Evolutionary conservation across 1,140 invertebrate species (phyloP), one percentile per base, ranked within the genome.

Genomic region (Meloidogyne hapla): DNA sequence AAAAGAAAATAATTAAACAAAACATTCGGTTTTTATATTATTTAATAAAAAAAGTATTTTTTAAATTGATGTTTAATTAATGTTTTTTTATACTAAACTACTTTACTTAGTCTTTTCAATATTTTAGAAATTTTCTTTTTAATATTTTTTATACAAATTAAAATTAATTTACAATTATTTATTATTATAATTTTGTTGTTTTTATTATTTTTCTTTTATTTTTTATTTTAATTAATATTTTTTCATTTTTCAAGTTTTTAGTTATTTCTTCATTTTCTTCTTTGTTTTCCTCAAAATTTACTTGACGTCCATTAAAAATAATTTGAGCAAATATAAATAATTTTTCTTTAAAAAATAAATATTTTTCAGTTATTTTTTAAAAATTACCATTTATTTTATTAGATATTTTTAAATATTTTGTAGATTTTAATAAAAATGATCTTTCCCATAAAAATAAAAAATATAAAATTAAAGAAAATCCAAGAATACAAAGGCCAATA

Each of bases 401-500:
- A 23, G 62, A 26, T 45, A 9, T 61, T 33, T 33, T 63, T 18
- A 21, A 42, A 26, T 69, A 78, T 18, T 23, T 33, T 61, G 42
- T 10, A 28, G 48, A 78, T 4, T 45, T 40, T 25, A 26, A 33
- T 25, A 73, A 40, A 23, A 18, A 25, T 10, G 76, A 21, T 25
- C 38, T 74, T 56, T 75, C 64, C 63, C 76, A 74, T 28, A 77
- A 25, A 26, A 77, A 48, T 40, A 79, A n/a, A 33, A 42, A 15
- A 40, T 79, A 77, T 23, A 69, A 65, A 23, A 63, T 26, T 26
- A 77, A 45, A 9, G 63, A 23, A 23, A 75, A 21, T 23, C 25
- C 74, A 25, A 77, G 33, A 28, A 77, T 77, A 28, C 33, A 38
- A 25, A 77, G 42, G 0, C 78, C 78, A 67, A 79, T 71, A 26